Conservation (phyloP, 2,888 invertebrate species). For the Drosophila austrosaltans region DNA sequence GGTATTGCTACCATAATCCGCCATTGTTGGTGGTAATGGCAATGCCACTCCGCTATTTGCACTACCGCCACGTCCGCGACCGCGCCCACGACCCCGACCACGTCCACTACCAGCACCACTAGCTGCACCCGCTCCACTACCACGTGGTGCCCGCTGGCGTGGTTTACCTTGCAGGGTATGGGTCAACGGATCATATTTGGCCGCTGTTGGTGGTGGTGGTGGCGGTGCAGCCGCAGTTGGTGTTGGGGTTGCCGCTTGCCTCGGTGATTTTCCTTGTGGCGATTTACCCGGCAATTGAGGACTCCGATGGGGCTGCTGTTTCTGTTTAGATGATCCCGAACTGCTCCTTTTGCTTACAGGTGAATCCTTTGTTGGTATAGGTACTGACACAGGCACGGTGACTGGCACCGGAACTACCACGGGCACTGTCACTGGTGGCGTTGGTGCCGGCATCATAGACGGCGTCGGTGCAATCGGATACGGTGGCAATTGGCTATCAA, state of each 20-base stretch:
- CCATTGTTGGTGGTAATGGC: conserved; percentile 78
- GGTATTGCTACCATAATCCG: conserved; percentile 83
- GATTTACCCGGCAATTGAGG: conserved; percentile 85
- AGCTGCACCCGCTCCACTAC: conserved; percentile 63
- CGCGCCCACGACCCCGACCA: conserved; percentile 83
- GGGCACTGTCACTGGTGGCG: conserved; percentile 87
- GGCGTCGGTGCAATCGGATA: conserved; percentile 12
- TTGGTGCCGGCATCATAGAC: conserved; percentile 85
- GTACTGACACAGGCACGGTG: conserved; percentile 26
- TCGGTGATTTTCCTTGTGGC: conserved; percentile 88
- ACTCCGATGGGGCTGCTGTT: conserved; percentile 84
- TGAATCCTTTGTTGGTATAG: conserved; percentile 63
- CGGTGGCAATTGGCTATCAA: conserved; percentile 16
- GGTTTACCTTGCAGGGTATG: conserved; percentile 80
- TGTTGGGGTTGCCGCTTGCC: conserved; percentile 54
- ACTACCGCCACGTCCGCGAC: conserved; percentile 84
- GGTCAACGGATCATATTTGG: conserved; percentile 78
- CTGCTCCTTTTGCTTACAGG: conserved; percentile 76
- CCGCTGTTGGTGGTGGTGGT: conserved; percentile 24
- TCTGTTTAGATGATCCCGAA: conserved; percentile 34
- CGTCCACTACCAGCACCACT: conserved; percentile 47
- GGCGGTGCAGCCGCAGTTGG: conserved; percentile 27
- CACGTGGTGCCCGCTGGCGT: conserved; percentile 81
- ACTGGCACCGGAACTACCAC: conserved; percentile 40
- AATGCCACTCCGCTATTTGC: conserved; percentile 67